Percentiles rank a stretch among this genome's conserved stretches.
These are phyloP conservation scores for Elaphurus davidianus DNA, from an alignment of 2,113 vertebrate species.

Conservation along the genomic window DNA sequence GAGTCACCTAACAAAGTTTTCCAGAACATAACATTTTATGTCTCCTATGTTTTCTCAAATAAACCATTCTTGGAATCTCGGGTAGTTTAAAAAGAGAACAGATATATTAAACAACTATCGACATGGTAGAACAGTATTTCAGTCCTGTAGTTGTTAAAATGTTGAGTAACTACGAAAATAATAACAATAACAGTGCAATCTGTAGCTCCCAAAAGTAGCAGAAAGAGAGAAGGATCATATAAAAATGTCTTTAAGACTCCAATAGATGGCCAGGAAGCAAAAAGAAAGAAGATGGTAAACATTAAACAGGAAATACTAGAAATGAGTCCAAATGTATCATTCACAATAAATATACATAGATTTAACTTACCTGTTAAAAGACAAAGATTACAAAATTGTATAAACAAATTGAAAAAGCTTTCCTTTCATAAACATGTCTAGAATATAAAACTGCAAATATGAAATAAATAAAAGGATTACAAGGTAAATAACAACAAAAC, in stretches of 20 bases:
- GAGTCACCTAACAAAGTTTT: not conserved
- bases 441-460: not conserved
- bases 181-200: not conserved
- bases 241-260: not conserved
- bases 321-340: not conserved
- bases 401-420: not conserved
- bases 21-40: not conserved
- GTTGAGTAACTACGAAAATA: not conserved
- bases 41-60: not conserved
- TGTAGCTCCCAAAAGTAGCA: not conserved
- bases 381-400: not conserved
- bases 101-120: not conserved
- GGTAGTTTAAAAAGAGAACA: not conserved
- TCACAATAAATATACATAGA: conserved; percentile 31
- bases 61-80: not conserved
- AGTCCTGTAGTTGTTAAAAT: not conserved
- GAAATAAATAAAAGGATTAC: not conserved
- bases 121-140: not conserved
- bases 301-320: not conserved
- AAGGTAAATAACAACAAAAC: not conserved
- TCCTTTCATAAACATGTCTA: not conserved
- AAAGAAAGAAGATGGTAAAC: not conserved
- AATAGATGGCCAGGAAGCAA: not conserved
- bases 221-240: not conserved
- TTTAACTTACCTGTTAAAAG: conserved; percentile 12